These are phyloP conservation scores for Sebastes miniatus DNA, from an alignment of 2,797 vertebrate species.

Conservation along the genomic window DNA sequence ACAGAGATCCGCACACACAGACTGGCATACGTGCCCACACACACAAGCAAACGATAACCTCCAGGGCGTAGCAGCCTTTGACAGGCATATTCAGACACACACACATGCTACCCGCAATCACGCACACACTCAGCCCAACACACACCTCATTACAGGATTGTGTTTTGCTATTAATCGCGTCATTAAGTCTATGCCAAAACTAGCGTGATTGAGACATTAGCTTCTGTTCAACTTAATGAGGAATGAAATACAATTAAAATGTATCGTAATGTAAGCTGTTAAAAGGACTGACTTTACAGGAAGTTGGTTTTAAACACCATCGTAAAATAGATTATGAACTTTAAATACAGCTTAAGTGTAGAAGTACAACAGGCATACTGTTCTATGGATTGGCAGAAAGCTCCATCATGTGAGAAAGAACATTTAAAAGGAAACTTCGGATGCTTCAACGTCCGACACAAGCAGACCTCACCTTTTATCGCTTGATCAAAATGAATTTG, in stretches of 20 bases:
- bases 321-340: conserved; percentile 1
- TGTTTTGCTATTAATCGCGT: conserved; percentile 57
- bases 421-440: conserved; percentile 11
- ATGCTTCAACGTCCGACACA: no score
- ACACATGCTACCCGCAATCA: not conserved
- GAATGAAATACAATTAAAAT: conserved; percentile 42
- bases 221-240: conserved; percentile 40
- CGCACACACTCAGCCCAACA: not conserved
- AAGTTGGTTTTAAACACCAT: not conserved
- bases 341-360: conserved; percentile 31
- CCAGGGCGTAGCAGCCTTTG: conserved; percentile 22
- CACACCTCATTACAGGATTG: conserved; percentile 38
- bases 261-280: conserved; percentile 18
- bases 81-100: conserved; percentile 16
- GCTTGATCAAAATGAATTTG: no score
- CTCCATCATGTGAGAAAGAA: not conserved
- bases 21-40: conserved; percentile 16
- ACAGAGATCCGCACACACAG: not conserved
- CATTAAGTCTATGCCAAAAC: conserved; percentile 58
- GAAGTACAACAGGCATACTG: not conserved
- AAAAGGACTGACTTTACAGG: conserved; percentile 8
- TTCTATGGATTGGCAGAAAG: not conserved
- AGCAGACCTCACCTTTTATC: no score
- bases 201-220: conserved; percentile 52
- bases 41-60: conserved; percentile 40